Conservation (phyloP, 1,140 invertebrate species). For the Aphaenogaster ashmeadi region DNA sequence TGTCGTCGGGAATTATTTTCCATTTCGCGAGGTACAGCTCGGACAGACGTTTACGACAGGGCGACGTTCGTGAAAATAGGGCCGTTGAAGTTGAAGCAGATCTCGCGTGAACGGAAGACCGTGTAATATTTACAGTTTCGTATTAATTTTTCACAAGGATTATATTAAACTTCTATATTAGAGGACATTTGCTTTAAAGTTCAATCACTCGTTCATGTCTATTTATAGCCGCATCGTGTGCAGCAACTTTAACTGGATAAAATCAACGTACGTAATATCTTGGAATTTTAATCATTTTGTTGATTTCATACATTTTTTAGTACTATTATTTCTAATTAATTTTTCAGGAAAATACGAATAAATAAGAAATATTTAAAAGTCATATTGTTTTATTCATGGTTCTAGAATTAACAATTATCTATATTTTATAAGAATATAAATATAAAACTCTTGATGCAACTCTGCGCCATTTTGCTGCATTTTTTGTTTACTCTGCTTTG, state of each 20-base stretch:
- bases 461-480: neutral
- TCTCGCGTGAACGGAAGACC: neutral
- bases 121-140: neutral
- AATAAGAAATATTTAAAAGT: neutral
- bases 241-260: neutral
- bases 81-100: neutral
- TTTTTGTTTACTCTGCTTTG: neutral
- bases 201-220: conserved; percentile 14
- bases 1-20: conserved; percentile 58
- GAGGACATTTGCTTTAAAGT: neutral
- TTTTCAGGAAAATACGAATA: neutral
- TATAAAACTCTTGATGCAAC: neutral
- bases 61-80: neutral
- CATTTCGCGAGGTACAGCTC: conserved; percentile 11
- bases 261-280: neutral
- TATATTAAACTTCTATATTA: neutral
- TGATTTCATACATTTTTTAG: neutral
- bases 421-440: neutral
- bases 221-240: neutral
- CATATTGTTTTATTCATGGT: neutral
- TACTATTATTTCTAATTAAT: neutral
- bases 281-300: neutral
- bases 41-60: neutral
- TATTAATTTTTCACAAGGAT: conserved; percentile 14
- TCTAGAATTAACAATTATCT: neutral